A percentile compares a stretch with the other conserved stretches of the same genome.
Evolutionary conservation across 2,888 invertebrate genomes (phyloP).

Genomic region (Osmoderma eremita): DNA sequence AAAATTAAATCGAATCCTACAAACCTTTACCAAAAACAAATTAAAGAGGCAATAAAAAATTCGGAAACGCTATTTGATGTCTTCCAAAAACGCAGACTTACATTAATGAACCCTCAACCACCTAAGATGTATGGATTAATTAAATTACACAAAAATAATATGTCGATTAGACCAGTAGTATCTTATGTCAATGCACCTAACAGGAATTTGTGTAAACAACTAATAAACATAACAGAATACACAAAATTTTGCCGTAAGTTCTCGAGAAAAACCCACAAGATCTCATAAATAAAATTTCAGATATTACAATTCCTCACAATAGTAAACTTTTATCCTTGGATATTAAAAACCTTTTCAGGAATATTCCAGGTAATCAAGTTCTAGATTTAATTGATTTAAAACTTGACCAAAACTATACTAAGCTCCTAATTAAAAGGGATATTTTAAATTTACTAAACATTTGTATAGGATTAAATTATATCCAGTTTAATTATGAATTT

Average conservation of each 20-base stretch:
- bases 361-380: no score
- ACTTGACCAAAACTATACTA: no score
- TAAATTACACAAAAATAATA: constrained; percentile 32
- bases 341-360: no score
- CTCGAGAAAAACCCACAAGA: neutral
- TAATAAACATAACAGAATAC: neutral
- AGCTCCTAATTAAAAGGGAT: no score
- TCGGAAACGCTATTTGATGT: neutral
- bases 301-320: no score
- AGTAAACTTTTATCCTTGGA: no score
- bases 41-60: neutral
- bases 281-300: no score
- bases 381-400: no score
- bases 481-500: no score
- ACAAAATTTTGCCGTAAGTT: neutral
- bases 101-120: constrained; percentile 21
- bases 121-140: constrained; percentile 35
- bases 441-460: no score
- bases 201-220: no score
- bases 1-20: neutral
- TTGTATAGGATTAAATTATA: no score
- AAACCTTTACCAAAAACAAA: neutral
- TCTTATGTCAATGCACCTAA: neutral
- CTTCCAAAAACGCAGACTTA: constrained; percentile 11
- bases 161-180: constrained; percentile 20